These are phyloP conservation scores for Dolichopus griseipennis DNA, from an alignment of 2,888 invertebrate genomes.

Conservation along the genomic window DNA sequence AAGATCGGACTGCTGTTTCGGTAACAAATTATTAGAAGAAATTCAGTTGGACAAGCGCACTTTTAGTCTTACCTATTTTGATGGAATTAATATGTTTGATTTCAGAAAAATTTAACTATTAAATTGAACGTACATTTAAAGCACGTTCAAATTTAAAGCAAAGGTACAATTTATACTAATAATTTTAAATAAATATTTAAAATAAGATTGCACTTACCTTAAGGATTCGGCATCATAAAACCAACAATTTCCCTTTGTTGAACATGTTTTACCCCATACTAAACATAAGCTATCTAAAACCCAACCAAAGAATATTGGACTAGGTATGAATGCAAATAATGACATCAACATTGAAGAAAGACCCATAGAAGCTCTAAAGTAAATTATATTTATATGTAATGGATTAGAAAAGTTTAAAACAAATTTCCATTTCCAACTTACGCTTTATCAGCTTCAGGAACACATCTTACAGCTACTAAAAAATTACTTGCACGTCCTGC, in stretches of 20 bases:
- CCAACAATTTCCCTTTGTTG: slow-evolving; percentile 64
- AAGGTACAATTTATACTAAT: too few species aligned
- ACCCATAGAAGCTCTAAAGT: slow-evolving; percentile 52
- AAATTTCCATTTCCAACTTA: background rate
- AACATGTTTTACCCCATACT: slow-evolving; percentile 66
- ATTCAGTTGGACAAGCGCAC: too few species aligned
- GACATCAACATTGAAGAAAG: slow-evolving; percentile 60
- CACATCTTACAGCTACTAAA: slow-evolving; percentile 54
- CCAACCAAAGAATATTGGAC: slow-evolving; percentile 66
- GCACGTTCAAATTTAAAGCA: too few species aligned
- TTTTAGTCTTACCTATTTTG: too few species aligned
- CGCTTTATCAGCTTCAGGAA: slow-evolving; percentile 63
- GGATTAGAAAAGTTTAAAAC: background rate
- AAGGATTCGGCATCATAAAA: slow-evolving; percentile 58
- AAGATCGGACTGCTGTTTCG: too few species aligned
- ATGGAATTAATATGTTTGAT: too few species aligned
- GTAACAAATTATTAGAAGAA: background rate
- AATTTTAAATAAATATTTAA: too few species aligned
- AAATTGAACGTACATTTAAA: too few species aligned
- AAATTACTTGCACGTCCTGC: slow-evolving; percentile 56
- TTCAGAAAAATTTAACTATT: too few species aligned
- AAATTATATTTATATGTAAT: background rate
- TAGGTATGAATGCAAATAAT: slow-evolving; percentile 63
- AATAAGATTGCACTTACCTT: slow-evolving; percentile 28
- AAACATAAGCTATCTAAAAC: slow-evolving; percentile 56